A percentile compares a stretch with the other conserved stretches of the same genome.
These are phyloP conservation scores for Panthera uncia DNA, from an alignment of 2,113 vertebrate species.

Conservation along the genomic window DNA sequence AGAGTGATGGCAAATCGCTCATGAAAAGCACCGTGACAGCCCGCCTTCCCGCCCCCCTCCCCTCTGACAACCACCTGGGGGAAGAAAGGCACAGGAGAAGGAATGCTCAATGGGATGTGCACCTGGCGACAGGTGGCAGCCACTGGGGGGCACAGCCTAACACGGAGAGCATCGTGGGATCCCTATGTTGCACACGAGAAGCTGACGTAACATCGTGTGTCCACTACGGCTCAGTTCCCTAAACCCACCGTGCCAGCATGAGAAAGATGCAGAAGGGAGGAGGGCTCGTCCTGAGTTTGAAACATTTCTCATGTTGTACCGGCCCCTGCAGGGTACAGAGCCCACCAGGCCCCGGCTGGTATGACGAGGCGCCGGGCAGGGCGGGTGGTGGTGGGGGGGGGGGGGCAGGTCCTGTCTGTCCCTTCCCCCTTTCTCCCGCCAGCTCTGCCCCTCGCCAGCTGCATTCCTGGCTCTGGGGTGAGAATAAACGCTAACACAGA, in stretches of 20 bases:
- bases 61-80: neutral
- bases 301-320: neutral
- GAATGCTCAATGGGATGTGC: neutral
- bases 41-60: neutral
- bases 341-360: neutral
- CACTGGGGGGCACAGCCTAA: neutral
- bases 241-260: neutral
- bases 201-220: neutral
- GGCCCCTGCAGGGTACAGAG: neutral
- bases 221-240: too few species aligned
- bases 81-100: neutral
- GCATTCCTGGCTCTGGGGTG: neutral
- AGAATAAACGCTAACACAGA: neutral
- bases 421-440: neutral
- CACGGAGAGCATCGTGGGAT: too few species aligned
- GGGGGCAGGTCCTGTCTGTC: neutral
- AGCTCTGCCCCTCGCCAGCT: neutral
- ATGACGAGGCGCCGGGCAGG: neutral
- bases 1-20: neutral
- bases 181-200: neutral
- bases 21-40: neutral
- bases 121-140: neutral
- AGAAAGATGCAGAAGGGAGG: too few species aligned
- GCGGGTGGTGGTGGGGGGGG: accelerated
- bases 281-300: too few species aligned